Evolutionary conservation across 2,888 invertebrate species (phyloP), one percentile per base, ranked within the genome.

Genomic region (Labia minor): DNA sequence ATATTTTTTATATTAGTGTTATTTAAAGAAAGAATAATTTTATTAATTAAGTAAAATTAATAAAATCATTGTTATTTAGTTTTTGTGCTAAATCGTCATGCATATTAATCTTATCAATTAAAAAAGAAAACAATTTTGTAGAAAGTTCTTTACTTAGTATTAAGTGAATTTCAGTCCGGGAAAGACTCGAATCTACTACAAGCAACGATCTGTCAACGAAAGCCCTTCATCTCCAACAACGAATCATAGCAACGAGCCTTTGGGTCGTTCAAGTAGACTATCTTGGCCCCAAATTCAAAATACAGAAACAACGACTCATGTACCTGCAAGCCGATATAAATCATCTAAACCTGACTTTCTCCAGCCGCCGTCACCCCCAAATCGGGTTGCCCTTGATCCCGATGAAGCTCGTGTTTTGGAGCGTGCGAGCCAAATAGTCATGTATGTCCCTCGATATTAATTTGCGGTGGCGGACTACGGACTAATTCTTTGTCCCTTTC

Each of bases 401-500:
- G 87, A 88, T 78, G 88, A 88, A 79, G 86, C 87, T 74, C 86
- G 87, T 78, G 90, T 89, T 74, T 86, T 90, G 85, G 89, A 89
- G 81, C 86, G 88, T 78, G 90, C 90, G 78, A 89, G 88, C 83
- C 89, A 89, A 80, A 90, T 90, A 79, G 89, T 90, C 79, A 89
- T 89, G 90, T 90, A 90, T 83, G 90, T 85, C 49, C 14, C 49
- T n/a, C 49, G 3, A 4, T 2, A 14, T n/a, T 49, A 3, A 3
- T 49, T 64, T 21, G 33, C 1, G 21, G 64, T 26, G 21, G 64
- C 33, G 21, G 64, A 19, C 33, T 19, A 1, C 21, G 62, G 62
- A 11, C 62, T 62, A 62, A 18, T 16, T 62, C 18, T 18, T 62
- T 62, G 1, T 18, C 62, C 62, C 18, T 19, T 62, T 62, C 18